Evolutionary conservation across 2,888 invertebrate species (phyloP), one percentile per base, ranked within the genome.

Genomic region (Netelia fuscicornis): DNA sequence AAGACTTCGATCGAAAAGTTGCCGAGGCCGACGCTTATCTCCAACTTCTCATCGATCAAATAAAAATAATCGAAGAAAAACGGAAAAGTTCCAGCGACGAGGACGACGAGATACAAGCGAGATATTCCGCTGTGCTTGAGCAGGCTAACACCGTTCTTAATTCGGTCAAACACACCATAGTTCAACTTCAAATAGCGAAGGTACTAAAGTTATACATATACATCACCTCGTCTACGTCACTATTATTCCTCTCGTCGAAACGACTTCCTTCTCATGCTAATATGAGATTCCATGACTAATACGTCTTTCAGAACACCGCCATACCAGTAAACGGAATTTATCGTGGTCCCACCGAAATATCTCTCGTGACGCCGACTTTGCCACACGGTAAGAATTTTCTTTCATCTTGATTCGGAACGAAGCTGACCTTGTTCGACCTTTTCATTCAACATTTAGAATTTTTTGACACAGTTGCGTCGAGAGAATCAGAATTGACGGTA

Each of bases 141-240:
- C 93, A 93, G 85, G 93, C 93, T 0, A 91, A 98, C 97, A 96
- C 96, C 86, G 98, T 99, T 97, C 96, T 99, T 94, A 99, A 99
- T 95, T 97, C 98, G 91, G 98, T 99, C 89, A 99, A 99, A 95
- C 99, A 99, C 95, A 98, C 99, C 91, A 99, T 99, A 94, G 98
- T 99, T 88, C 96, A 98, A 92, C 96, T 99, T 90, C 99, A 99
- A 96, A 99, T 99, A 94, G 98, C 99, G 90, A 99, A 99, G 97
- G 98, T 98, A 95, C 92, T 92, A 86, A 71, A 65, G 17, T 17
- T 10, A 11, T n/a, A 48, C 70, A 23, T 13, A 37, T 37, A 52
- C 13, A 71, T 65, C 68, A 54, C 20, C 64, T 64, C 37, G 13
- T 76, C 1, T 48, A 11, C 25, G 68, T 25, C 11, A 11, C 17